Percentiles rank a stretch among this genome's conserved stretches.
Conservation (phyloP, 2,797 vertebrate species). For the Babyrousa celebensis region DNA sequence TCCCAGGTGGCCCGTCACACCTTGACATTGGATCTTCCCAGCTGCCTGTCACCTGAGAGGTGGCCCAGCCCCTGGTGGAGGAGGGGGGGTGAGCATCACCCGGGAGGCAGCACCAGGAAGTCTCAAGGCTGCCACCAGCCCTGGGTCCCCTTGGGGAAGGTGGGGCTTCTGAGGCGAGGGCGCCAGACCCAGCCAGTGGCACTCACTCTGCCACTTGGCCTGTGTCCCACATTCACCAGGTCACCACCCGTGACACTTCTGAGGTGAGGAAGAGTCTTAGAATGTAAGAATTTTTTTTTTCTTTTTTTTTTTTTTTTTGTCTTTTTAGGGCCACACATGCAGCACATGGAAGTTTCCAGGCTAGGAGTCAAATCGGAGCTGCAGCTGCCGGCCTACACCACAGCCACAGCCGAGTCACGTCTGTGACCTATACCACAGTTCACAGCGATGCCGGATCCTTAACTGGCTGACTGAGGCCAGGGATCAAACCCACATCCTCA, state of each 20-base stretch:
- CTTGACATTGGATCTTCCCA: constrained; percentile 88
- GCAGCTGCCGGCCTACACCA: no score
- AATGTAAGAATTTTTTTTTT: background rate
- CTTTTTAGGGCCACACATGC: no score
- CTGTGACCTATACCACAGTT: no score
- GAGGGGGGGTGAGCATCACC: background rate
- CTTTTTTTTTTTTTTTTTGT: no score
- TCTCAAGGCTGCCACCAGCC: background rate
- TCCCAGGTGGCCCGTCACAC: constrained; percentile 89
- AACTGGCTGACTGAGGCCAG: no score
- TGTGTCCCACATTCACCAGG: background rate
- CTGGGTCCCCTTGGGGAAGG: background rate
- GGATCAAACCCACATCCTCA: no score
- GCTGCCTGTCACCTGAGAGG: constrained; percentile 84
- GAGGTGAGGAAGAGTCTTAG: background rate
- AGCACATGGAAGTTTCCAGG: no score
- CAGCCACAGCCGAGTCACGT: no score
- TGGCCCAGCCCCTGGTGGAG: background rate
- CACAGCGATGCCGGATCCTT: no score
- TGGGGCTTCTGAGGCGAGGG: background rate
- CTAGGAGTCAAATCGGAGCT: no score
- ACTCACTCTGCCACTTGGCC: background rate
- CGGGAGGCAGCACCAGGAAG: background rate
- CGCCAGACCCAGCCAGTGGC: background rate
- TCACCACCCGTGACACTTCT: no score